These are phyloP conservation scores for Mustelus asterias DNA, from an alignment of 2,113 vertebrate genomes.

Conservation along the genomic window DNA sequence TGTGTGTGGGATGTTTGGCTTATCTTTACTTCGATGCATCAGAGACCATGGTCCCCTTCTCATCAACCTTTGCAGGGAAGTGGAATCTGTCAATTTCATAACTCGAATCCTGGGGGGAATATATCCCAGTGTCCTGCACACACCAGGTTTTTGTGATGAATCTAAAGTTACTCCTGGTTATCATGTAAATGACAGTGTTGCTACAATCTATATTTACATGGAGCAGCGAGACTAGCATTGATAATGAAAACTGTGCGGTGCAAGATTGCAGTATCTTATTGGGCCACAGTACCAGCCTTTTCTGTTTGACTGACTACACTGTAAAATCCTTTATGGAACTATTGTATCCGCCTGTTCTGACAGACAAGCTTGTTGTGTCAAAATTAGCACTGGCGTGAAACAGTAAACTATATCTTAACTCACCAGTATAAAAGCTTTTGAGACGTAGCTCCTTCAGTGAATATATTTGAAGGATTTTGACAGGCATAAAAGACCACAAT, in stretches of 20 bases:
- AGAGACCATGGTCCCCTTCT: neutral
- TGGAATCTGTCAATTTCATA: neutral
- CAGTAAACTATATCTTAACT: constrained; percentile 29
- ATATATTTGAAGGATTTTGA: constrained; percentile 2
- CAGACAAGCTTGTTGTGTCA: constrained; percentile 24
- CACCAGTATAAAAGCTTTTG: neutral
- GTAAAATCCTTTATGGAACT: constrained; percentile 32
- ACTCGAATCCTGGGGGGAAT: neutral
- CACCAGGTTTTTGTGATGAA: neutral
- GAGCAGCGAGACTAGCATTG: too few relatives aligned
- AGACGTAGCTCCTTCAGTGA: neutral
- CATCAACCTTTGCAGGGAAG: neutral
- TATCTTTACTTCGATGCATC: neutral
- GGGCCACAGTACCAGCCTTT: neutral
- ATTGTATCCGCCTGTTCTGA: neutral
- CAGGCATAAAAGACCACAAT: neutral
- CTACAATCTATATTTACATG: neutral
- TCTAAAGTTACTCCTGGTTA: neutral
- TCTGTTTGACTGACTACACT: constrained; percentile 10
- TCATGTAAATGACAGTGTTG: constrained; percentile 14
- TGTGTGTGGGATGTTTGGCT: neutral
- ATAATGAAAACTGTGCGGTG: neutral
- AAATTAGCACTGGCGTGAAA: neutral
- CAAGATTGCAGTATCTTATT: neutral
- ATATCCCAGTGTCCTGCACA: neutral